Percentiles rank a stretch among this genome's conserved stretches.
Conservation (phyloP, 1,140 invertebrate genomes). For the Idris sp. region DNA sequence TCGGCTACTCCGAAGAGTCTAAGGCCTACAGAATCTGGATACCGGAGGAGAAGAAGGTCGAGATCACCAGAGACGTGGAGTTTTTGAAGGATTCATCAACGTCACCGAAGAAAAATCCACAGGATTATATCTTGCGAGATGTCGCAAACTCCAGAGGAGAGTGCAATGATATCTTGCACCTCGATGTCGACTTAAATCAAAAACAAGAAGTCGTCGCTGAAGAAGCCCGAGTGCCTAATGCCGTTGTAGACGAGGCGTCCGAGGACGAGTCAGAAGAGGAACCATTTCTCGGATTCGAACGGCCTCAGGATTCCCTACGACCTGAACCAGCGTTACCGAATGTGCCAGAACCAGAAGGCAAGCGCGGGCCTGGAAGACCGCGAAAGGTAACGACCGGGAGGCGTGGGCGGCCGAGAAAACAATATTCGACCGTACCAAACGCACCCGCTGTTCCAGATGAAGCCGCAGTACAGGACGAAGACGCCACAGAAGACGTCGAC, state of each 20-base stretch:
- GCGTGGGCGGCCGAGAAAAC: neutral
- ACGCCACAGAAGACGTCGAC: too few species aligned
- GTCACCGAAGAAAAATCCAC: neutral
- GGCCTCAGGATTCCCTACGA: too few species aligned
- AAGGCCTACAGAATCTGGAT: slow-evolving; percentile 29
- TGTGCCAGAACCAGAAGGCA: too few species aligned
- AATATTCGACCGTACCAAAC: neutral
- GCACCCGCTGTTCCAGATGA: neutral
- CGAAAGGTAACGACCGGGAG: neutral
- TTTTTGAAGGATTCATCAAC: slow-evolving; percentile 29
- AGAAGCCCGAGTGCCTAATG: too few species aligned
- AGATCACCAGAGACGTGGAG: slow-evolving; percentile 43
- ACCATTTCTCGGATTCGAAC: too few species aligned
- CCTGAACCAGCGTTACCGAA: too few species aligned
- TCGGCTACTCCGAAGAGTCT: slow-evolving; percentile 30
- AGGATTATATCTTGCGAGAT: neutral
- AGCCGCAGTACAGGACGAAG: too few species aligned
- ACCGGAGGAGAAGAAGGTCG: slow-evolving; percentile 29
- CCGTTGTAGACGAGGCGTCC: too few species aligned
- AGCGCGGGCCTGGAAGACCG: neutral
- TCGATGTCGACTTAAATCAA: too few species aligned
- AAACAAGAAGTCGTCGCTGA: too few species aligned
- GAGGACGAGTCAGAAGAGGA: too few species aligned
- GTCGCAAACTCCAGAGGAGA: neutral
- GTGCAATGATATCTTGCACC: too few species aligned